Percentiles rank a stretch among this genome's conserved stretches.
Evolutionary conservation across 2,113 vertebrate species (phyloP).

Genomic region (Calidris pygmaea): DNA sequence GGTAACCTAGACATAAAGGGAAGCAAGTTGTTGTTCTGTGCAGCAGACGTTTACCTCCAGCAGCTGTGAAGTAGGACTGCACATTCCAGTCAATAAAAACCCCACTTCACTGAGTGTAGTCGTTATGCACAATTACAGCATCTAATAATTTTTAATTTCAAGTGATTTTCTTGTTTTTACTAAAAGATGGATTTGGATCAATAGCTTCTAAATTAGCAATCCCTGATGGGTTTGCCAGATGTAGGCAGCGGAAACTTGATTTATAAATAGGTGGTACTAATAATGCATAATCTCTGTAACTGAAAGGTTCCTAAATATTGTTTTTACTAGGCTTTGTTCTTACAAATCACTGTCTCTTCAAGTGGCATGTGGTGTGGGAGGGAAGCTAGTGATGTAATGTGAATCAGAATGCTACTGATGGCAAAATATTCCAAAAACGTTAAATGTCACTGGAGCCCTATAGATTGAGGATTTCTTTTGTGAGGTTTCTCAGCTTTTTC

Average conservation of each 20-base stretch:
- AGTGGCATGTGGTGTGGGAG: background rate
- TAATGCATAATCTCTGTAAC: background rate
- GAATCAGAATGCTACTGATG: background rate
- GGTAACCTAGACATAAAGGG: rapidly evolving
- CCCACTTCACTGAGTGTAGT: background rate
- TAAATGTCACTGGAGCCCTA: background rate
- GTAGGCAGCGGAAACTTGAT: background rate
- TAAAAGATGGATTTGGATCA: background rate
- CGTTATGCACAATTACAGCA: background rate
- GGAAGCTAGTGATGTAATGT: background rate
- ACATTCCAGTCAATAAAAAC: background rate
- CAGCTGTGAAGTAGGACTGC: background rate
- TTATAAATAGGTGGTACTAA: background rate
- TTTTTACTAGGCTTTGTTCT: background rate
- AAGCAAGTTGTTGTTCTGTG: background rate
- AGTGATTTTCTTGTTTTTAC: too few relatives aligned
- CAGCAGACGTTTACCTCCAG: background rate
- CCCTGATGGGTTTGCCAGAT: background rate
- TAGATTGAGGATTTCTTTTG: background rate
- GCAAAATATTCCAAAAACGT: background rate
- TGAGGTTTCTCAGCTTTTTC: background rate
- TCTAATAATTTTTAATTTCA: background rate
- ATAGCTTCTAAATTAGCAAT: background rate
- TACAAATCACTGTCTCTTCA: background rate
- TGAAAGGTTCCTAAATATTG: background rate